These are phyloP conservation scores for Rhinichthys klamathensis DNA, from an alignment of 2,113 vertebrate genomes.

Conservation along the genomic window DNA sequence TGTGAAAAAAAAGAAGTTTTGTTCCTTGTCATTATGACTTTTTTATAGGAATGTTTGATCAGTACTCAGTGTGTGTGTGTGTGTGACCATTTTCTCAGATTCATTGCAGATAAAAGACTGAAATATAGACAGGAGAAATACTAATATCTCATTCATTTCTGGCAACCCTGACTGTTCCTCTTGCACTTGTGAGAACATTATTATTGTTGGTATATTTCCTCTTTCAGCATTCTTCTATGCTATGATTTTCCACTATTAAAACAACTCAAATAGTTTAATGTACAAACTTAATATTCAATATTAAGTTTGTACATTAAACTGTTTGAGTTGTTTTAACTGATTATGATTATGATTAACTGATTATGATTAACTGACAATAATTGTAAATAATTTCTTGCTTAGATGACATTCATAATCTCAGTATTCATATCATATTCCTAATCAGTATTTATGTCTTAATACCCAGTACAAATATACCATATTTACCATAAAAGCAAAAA, in stretches of 20 bases:
- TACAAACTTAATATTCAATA: background rate
- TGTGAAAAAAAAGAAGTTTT: background rate
- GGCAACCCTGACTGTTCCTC: background rate
- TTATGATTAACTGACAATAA: no score
- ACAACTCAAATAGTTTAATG: background rate
- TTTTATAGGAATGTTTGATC: background rate
- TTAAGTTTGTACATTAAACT: no score
- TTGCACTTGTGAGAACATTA: background rate
- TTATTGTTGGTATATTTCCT: background rate
- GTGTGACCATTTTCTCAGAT: background rate
- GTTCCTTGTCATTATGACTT: background rate
- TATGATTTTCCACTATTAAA: background rate
- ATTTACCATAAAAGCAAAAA: no score
- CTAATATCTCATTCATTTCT: background rate
- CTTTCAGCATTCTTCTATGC: background rate
- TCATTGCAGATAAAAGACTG: slow-evolving; percentile 1
- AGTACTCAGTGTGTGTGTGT: background rate
- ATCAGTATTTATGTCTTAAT: no score
- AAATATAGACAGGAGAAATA: no score
- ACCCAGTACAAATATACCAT: no score
- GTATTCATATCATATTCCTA: no score
- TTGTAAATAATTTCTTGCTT: background rate
- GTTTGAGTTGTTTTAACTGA: no score
- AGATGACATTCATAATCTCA: background rate
- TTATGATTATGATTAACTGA: no score